phyloP scores from a whole-genome alignment of 2,888 invertebrate genomes.

The Stenchaetothrips biformis region DNA sequence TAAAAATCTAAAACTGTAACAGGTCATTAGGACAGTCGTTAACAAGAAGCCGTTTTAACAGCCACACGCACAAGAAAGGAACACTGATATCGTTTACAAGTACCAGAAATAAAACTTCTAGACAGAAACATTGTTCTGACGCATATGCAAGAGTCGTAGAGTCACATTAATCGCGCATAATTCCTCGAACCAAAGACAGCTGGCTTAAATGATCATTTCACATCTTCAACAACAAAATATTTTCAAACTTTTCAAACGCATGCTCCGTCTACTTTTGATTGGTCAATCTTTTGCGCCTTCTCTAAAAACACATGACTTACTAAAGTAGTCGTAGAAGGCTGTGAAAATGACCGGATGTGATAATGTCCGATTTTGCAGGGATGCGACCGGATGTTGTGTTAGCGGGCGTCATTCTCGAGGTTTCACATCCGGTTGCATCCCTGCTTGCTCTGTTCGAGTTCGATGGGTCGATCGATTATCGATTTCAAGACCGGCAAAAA shows the following conservation, averaged over 20 bases:
- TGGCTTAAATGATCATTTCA: background rate
- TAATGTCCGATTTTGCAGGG: no score
- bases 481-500: no score
- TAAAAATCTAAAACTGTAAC: background rate
- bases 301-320: no score
- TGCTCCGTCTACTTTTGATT: background rate
- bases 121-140: background rate
- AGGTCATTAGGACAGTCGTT: background rate
- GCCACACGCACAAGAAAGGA: background rate
- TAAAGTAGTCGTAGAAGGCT: no score
- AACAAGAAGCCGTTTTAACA: background rate
- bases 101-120: background rate
- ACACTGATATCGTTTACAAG: no score
- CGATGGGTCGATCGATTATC: no score
- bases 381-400: no score
- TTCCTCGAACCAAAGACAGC: background rate
- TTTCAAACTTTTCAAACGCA: slow-evolving; percentile 5
- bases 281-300: background rate
- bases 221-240: background rate
- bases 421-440: no score
- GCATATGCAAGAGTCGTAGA: background rate
- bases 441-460: no score
- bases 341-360: no score
- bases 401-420: no score
- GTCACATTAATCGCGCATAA: background rate